Evolutionary conservation across 2,113 vertebrate genomes (phyloP), one percentile per base, ranked within the genome.

Genomic region (Corythornis cristatus): DNA sequence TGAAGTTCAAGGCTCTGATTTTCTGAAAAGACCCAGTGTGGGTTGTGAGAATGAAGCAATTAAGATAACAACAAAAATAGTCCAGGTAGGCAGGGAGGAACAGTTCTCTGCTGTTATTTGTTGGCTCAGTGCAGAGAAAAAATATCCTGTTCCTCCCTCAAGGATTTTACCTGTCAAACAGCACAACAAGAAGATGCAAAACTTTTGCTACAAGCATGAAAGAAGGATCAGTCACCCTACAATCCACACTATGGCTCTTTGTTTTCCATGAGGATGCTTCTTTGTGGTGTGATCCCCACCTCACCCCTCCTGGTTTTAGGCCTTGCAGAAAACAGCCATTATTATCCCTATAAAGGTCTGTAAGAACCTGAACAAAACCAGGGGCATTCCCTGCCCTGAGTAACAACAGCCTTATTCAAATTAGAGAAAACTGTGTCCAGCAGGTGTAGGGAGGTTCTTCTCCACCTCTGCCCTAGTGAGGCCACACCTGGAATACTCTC

Each of bases 1-100:
- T 96, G 88, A 96, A 96, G 89, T 95, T 97, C 88, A 97, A 96
- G 97, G 95, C 95, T 95, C 78, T n/a, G 46, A 86, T 95, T 94
- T 93, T 96, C 92, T 67, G 91, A 87, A 66, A 88, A 89, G 96
- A 85, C 86, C 58, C 61, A 96, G 51, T 83, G 89, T 89, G 68
- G 77, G 88, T 90, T 94, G 80, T 87, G 89, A 70, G 82, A 83
- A 79, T 1, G 73, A 86, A 91, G 62, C 75, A 93, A 93, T 91
- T 91, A 93, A 93, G 89, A 83, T 86, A 93, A 92, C 20, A 93
- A 51, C 81, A 96, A 86, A 94, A 94, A 66, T 5, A 85, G 86
- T 21, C 35, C 70, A 61, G 68, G 61, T 76, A 83, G 81, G 83
- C 31, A 72, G 88, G 85, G 76, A 88, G 37, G 56, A 92, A 43